Conservation (phyloP, 1,140 invertebrate species). For the Sinella curviseta region DNA sequence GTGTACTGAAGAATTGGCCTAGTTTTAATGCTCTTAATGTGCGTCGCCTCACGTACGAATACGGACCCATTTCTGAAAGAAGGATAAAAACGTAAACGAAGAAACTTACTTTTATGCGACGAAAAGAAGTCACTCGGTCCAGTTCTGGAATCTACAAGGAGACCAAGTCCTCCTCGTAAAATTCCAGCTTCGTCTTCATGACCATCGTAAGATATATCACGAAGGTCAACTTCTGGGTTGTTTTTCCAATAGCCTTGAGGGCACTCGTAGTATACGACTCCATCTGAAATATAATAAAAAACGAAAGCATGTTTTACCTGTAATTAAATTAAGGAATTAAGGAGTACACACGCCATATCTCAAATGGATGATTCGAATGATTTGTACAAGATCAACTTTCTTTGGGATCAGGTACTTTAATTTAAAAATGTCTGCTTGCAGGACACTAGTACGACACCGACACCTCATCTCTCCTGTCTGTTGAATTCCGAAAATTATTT, state of each 20-base stretch:
- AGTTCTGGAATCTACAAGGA: slow-evolving; percentile 82
- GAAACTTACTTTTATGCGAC: slow-evolving; percentile 31
- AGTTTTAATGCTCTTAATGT: too few species aligned
- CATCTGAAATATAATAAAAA: slow-evolving; percentile 35
- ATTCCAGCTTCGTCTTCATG: slow-evolving; percentile 56
- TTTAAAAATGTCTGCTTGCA: not conserved
- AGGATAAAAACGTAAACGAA: too few species aligned
- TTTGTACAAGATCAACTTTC: too few species aligned
- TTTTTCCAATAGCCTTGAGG: slow-evolving; percentile 49
- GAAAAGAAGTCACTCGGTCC: slow-evolving; percentile 76
- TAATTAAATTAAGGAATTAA: not conserved
- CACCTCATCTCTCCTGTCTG: too few species aligned
- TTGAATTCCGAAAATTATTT: too few species aligned
- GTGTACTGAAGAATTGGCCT: too few species aligned
- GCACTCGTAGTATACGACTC: slow-evolving; percentile 48
- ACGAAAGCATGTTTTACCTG: not conserved
- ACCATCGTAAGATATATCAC: slow-evolving; percentile 67
- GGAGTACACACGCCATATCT: too few species aligned
- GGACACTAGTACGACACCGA: too few species aligned
- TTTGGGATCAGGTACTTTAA: too few species aligned
- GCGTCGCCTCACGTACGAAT: not conserved
- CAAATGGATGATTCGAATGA: too few species aligned
- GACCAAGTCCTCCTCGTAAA: slow-evolving; percentile 79
- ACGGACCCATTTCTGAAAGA: not conserved
- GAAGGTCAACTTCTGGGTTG: slow-evolving; percentile 60